phyloP scores from a whole-genome alignment of 2,797 vertebrate species.

The Myripristis murdjan region DNA sequence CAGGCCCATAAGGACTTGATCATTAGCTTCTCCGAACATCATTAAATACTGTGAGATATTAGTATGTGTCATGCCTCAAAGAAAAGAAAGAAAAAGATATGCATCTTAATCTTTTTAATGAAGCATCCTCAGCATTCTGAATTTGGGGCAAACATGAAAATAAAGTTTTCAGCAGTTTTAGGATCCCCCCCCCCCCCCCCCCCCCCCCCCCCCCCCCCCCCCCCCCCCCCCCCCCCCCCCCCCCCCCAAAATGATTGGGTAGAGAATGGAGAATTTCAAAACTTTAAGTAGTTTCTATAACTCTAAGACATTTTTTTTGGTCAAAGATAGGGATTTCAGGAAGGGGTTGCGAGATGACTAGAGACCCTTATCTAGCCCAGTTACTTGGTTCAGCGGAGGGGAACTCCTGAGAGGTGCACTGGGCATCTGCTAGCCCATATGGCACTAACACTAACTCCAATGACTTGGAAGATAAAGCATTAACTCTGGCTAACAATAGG shows the following conservation, averaged over 20 bases:
- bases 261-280: conserved; percentile 20
- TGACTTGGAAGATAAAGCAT: conserved; percentile 33
- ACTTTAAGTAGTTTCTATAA: conserved; percentile 29
- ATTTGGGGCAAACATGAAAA: conserved; percentile 63
- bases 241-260: conserved; percentile 11
- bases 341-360: neutral
- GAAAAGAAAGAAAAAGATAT: conserved; percentile 56
- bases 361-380: conserved; percentile 10
- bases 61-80: conserved; percentile 59
- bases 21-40: conserved; percentile 77
- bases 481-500: conserved; percentile 23
- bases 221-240: too few relatives aligned
- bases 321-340: neutral
- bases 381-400: conserved; percentile 41
- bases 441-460: conserved; percentile 48
- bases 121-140: conserved; percentile 51
- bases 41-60: conserved; percentile 73
- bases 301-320: neutral
- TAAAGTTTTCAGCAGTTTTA: conserved; percentile 36
- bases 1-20: conserved; percentile 73
- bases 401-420: conserved; percentile 33
- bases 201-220: too few relatives aligned
- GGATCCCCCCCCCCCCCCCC: neutral
- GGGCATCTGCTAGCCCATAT: conserved; percentile 61
- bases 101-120: conserved; percentile 67